Percentiles rank a stretch among this genome's conserved stretches.
Conservation (phyloP, 2,113 vertebrate species). For the Nothobranchius furzeri region DNA sequence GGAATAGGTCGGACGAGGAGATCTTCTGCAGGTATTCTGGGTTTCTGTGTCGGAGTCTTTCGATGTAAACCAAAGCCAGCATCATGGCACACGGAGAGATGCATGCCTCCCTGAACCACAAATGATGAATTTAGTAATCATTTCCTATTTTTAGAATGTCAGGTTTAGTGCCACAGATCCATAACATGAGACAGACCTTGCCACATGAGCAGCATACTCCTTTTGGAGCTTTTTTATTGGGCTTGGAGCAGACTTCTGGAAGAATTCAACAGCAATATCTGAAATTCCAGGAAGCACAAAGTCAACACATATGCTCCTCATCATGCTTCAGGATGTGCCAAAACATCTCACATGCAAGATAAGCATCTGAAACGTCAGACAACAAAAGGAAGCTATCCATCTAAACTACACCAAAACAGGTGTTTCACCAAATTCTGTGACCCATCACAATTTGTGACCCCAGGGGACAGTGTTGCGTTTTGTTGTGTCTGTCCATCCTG, state of each 20-base stretch:
- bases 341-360: too few species aligned
- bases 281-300: neutral
- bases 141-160: too few species aligned
- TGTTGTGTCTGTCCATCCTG: too few species aligned
- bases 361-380: neutral
- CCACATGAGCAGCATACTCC: conserved; percentile 94
- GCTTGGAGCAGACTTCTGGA: conserved; percentile 96
- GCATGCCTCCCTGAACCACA: conserved; percentile 88
- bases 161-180: rapidly evolving
- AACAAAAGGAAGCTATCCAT: neutral
- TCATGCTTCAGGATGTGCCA: too few species aligned
- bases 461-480: too few species aligned
- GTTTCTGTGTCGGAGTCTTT: conserved; percentile 94
- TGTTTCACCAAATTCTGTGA: too few species aligned
- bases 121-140: neutral
- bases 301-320: neutral
- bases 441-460: too few species aligned
- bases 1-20: conserved; percentile 96
- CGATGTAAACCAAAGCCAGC: conserved; percentile 97
- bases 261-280: conserved; percentile 97
- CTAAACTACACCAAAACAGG: neutral
- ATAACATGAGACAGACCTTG: conserved; percentile 80
- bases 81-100: conserved; percentile 99
- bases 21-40: conserved; percentile 97
- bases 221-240: conserved; percentile 95